A percentile compares a stretch with the other conserved stretches of the same genome.
Conservation (phyloP, 2,113 vertebrate species). For the Fulica atra region DNA sequence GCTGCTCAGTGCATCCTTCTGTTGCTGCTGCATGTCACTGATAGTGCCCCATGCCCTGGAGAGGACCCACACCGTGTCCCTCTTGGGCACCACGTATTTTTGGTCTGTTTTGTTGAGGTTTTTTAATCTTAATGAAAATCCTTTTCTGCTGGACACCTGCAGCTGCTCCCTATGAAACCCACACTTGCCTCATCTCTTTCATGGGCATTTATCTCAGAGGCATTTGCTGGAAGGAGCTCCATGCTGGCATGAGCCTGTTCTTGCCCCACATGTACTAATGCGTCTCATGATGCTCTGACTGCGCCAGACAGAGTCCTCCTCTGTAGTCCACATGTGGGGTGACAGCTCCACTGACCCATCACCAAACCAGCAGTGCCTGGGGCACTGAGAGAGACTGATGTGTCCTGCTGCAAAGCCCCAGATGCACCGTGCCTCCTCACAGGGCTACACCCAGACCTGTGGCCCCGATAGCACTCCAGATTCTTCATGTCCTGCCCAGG, state of each 20-base stretch:
- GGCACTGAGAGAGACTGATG: background rate
- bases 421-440: background rate
- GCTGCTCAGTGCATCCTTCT: background rate
- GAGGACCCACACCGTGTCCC: background rate
- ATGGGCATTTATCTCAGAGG: background rate
- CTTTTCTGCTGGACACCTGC: background rate
- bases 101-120: rapidly evolving
- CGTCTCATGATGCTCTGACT: rapidly evolving
- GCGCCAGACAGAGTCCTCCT: background rate
- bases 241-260: rapidly evolving
- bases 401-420: background rate
- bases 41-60: background rate
- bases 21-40: background rate
- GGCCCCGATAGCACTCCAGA: background rate
- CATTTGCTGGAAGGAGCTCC: background rate
- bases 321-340: background rate
- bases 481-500: background rate
- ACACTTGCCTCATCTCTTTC: background rate
- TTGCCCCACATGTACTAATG: background rate
- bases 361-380: background rate
- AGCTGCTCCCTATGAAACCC: background rate
- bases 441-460: background rate
- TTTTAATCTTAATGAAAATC: background rate
- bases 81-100: background rate
- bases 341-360: background rate